Evolutionary conservation across 2,888 invertebrate genomes (phyloP), one percentile per base, ranked within the genome.

Genomic region (Scaptomyza cyrtandrae): DNA sequence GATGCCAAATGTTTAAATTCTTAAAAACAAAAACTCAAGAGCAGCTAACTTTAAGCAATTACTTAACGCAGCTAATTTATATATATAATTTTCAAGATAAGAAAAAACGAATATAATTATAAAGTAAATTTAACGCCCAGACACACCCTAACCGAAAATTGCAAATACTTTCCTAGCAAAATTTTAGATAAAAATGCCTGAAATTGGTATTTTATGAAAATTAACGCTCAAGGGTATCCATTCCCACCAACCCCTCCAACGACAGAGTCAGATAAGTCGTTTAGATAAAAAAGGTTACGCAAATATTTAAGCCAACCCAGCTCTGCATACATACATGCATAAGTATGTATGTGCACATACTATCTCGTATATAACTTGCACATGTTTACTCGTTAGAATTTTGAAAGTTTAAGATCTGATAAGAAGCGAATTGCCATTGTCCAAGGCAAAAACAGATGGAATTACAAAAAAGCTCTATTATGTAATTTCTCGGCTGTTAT

Each of bases 141-240:
- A 56, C 35, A 9, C 45, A 37, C 35, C 44, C 24, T 37, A 33
- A 64, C 31, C 33, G 33, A 19, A 46, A 39, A 63, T 39, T 61
- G 64, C 61, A 72, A 72, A 67, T 72, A 68, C 44, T 50, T 61
- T 57, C 10, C 31, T 27, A 58, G 58, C 52, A 52, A 78, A 78
- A 45, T 59, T 64, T 19, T 19, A 64, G 66, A 65, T 72, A 79
- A 72, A 71, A 79, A 64, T 78, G 44, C 72, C 64, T 33, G 72
- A 83, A 88, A 86, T 76, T 86, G 88, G 84, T 81, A 75, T 86
- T 88, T 85, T 85, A 81, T 88, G 85, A 88, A 79, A 86, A 85
- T 86, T 84, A 85, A 85, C 85, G 89, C 89, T 71, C 64, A 61
- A 77, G 87, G 89, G 71, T 62, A 63, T 61, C 49, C 39, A 52